Conservation (phyloP, 1,140 invertebrate genomes). For the Ips nitidus region DNA sequence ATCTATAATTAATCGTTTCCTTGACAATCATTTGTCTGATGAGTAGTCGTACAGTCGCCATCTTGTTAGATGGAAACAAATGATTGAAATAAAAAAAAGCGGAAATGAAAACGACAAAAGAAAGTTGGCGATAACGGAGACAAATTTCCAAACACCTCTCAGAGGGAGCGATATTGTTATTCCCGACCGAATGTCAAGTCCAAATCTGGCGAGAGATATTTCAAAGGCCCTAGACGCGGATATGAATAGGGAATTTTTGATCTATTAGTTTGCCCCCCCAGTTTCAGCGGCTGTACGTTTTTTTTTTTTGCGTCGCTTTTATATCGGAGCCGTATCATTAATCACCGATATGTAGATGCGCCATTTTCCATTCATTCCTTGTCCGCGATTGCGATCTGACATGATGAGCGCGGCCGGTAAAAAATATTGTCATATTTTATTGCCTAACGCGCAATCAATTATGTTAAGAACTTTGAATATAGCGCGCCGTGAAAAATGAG, state of each 20-base stretch:
- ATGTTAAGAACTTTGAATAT: conserved; percentile 30
- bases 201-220: conserved; percentile 21
- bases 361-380: conserved; percentile 42
- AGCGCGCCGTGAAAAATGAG: conserved; percentile 28
- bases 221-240: conserved; percentile 4
- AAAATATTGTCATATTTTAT: conserved; percentile 38
- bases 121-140: too few relatives aligned
- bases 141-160: not conserved
- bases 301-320: conserved; percentile 22
- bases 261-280: conserved; percentile 33
- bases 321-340: conserved; percentile 29
- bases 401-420: conserved; percentile 33
- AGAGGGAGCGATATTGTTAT: not conserved
- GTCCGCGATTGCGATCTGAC: conserved; percentile 72
- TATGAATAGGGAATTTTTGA: conserved; percentile 35
- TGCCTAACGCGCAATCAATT: conserved; percentile 34
- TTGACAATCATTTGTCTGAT: too few relatives aligned
- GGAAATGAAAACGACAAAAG: too few relatives aligned
- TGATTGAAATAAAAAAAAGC: too few relatives aligned
- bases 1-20: too few relatives aligned
- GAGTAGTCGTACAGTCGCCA: too few relatives aligned
- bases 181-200: not conserved
- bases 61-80: too few relatives aligned
- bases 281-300: conserved; percentile 29
- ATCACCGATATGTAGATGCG: conserved; percentile 37